phyloP scores from a whole-genome alignment of 2,888 invertebrate genomes.

The Lasioglossum morio region DNA sequence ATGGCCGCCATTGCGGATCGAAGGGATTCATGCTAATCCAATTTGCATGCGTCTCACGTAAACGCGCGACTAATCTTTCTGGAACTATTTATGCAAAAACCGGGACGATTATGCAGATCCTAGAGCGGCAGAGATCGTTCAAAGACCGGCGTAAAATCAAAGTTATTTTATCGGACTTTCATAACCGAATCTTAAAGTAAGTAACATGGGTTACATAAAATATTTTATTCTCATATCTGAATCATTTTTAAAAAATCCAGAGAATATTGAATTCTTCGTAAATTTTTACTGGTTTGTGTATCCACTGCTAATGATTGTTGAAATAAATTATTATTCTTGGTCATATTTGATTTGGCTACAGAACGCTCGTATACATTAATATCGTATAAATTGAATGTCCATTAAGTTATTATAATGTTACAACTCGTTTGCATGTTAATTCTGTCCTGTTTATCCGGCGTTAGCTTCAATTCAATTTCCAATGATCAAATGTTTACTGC shows the following conservation, averaged over 20 bases:
- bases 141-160: background rate
- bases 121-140: background rate
- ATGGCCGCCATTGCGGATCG: slow-evolving; percentile 19
- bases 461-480: background rate
- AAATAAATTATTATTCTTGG: too few relatives aligned
- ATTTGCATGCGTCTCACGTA: slow-evolving; percentile 33
- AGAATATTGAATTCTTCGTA: background rate
- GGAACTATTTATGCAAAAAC: background rate
- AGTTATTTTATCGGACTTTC: background rate
- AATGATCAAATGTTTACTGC: background rate
- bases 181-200: background rate
- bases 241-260: background rate
- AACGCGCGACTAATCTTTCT: slow-evolving; percentile 13
- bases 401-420: background rate
- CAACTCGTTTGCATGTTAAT: background rate
- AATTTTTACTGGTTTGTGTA: background rate
- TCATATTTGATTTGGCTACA: background rate
- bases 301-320: background rate
- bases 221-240: background rate
- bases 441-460: background rate
- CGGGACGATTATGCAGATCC: background rate
- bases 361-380: background rate
- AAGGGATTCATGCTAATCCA: slow-evolving; percentile 13
- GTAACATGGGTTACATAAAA: background rate
- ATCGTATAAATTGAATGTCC: background rate